phyloP scores from a whole-genome alignment of 2,888 invertebrate genomes.

The Odontocerum albicorne region DNA sequence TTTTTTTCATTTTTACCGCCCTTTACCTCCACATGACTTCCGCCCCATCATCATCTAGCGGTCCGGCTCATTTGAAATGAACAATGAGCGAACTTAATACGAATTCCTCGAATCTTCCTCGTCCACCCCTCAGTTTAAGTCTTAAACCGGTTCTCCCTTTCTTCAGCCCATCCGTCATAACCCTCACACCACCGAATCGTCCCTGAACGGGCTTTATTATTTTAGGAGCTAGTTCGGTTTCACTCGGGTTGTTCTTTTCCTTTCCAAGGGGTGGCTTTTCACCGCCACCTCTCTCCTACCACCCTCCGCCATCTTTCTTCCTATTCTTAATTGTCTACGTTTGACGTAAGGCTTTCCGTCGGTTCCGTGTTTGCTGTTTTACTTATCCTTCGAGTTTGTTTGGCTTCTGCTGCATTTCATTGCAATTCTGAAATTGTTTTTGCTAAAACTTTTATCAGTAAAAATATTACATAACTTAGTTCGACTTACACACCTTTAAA shows the following conservation, averaged over 20 bases:
- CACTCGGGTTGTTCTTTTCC: slow-evolving; percentile 26
- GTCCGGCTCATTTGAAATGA: slow-evolving; percentile 30
- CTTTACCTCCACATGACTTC: too few relatives aligned
- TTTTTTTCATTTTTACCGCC: too few relatives aligned
- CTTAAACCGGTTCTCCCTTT: neutral
- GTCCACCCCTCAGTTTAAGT: neutral
- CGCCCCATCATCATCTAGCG: too few relatives aligned
- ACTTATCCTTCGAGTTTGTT: too few relatives aligned
- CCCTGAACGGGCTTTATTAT: slow-evolving; percentile 26
- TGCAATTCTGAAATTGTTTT: too few relatives aligned
- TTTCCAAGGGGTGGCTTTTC: slow-evolving; percentile 10
- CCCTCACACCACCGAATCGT: slow-evolving; percentile 1
- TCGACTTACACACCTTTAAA: too few relatives aligned
- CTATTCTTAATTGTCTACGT: neutral
- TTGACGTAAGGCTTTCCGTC: too few relatives aligned
- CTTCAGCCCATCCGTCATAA: neutral
- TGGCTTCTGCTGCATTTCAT: too few relatives aligned
- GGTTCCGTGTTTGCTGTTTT: too few relatives aligned
- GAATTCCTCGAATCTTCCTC: slow-evolving; percentile 28
- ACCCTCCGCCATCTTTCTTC: neutral
- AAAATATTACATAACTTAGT: too few relatives aligned
- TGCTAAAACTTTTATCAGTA: too few relatives aligned
- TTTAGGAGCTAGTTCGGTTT: slow-evolving; percentile 19
- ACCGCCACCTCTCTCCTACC: neutral
- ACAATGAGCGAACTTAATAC: slow-evolving; percentile 34